Conservation (phyloP, 2,797 vertebrate species). For the Nothura maculosa region DNA sequence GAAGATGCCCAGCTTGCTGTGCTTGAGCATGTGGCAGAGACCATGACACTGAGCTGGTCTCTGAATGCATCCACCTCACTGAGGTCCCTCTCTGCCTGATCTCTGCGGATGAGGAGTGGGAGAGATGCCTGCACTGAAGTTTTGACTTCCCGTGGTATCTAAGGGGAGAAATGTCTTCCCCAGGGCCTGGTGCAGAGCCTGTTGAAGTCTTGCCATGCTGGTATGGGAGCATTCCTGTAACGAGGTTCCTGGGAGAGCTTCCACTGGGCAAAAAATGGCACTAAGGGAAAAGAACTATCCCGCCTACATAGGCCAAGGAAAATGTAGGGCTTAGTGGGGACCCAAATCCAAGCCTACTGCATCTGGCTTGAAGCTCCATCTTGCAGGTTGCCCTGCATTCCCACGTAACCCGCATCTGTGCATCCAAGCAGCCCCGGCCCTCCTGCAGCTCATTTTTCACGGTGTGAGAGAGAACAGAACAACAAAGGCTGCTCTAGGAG, state of each 20-base stretch:
- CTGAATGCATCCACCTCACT: background rate
- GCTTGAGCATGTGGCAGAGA: background rate
- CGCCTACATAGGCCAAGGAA: fast-evolving
- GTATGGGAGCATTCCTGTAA: background rate
- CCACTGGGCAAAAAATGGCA: background rate
- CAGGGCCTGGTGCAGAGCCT: background rate
- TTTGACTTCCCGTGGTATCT: background rate
- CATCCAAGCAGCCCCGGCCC: background rate
- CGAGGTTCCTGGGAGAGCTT: background rate
- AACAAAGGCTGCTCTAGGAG: background rate
- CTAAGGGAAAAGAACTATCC: background rate
- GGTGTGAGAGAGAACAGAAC: background rate
- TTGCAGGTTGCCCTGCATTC: background rate
- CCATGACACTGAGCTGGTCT: background rate
- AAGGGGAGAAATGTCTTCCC: background rate
- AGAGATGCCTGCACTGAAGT: background rate
- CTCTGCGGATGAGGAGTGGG: no score
- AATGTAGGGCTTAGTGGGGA: background rate
- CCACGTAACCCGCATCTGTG: background rate
- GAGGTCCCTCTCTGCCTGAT: no score
- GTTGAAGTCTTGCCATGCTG: fast-evolving
- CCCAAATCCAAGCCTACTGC: no score
- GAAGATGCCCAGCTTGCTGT: background rate
- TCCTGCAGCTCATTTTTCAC: background rate
- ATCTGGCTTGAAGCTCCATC: background rate